Base-by-base conservation (phyloP, 1,140 invertebrate species). In the Kradibia gibbosae region DNA sequence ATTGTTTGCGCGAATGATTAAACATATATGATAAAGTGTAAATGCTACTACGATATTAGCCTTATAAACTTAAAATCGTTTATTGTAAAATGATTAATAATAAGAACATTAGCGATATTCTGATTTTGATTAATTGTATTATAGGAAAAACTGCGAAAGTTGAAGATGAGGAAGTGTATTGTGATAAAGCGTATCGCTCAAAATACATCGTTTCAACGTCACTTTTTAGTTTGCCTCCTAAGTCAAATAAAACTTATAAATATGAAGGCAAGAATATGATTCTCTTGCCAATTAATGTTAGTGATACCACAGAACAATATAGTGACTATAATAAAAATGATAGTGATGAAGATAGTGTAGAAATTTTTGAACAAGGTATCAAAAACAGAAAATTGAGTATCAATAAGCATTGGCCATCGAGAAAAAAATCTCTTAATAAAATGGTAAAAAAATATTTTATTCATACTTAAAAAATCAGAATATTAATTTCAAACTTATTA, bases 161-260 rank as follows among this genome's bases (percentile, higher is more conserved):
- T 7, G 5, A 39, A 22, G 50, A 74, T 36, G 10, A 31, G 34
- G 53, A 55, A 34, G 39, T 55, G 31, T 74, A 74, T 20, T 74
- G 72, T 22, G 72, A 74, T 39, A 50, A 74, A 13, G 50, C 28
- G 10, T 74, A 74, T 50, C 72, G 72, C 17, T 4, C 50, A 53
- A 74, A 74, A 31, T 74, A 74, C 72, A 73, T 73, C 48, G 72
- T 74, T 31, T 53, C 71, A 31, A 73, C 45, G 45, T 73, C 71
- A 31, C 71, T 73, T 22, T 73, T 67, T n/a, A 67, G 17, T 67
- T 3, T 39, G 3, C 22, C 17, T 67, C 4, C 10, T 8, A 28
- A 67, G 10, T 31, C n/a, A 13, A 62, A 65, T 22, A 34, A 65
- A 3, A 36, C 62, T 0, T 3, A 39, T 11, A 39, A n/a, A 5